Evolutionary conservation across 2,113 vertebrate genomes (phyloP).

Genomic region (Holacanthus passer): DNA sequence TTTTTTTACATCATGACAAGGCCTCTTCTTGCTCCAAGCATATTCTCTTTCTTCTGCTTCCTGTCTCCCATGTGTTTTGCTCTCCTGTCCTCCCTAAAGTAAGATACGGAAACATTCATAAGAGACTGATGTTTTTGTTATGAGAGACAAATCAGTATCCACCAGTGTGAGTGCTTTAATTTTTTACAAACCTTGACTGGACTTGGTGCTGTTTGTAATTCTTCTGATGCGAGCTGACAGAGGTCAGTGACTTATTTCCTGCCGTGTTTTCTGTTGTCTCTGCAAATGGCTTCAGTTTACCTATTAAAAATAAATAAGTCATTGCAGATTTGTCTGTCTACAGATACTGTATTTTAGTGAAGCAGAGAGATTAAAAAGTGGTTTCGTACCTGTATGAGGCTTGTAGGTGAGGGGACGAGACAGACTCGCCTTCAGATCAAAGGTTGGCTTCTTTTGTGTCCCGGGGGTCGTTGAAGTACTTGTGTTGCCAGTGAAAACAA

Average conservation of each 20-base stretch:
- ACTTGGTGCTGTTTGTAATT: conserved; percentile 90
- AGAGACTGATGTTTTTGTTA: neutral
- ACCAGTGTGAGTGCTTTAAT: neutral
- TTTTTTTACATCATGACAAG: conserved; percentile 78
- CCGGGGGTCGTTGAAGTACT: conserved; percentile 79
- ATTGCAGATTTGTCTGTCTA: accelerated
- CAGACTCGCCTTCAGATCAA: conserved; percentile 95
- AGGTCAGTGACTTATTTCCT: conserved; percentile 70
- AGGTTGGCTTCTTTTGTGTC: conserved; percentile 85
- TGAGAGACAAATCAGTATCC: neutral
- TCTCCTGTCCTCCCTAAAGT: conserved; percentile 87
- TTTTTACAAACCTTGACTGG: conserved; percentile 86
- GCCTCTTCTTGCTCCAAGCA: conserved; percentile 87
- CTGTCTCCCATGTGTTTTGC: conserved; percentile 80
- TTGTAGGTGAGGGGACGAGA: conserved; percentile 91
- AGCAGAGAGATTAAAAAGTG: neutral
- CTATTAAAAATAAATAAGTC: conserved; percentile 68
- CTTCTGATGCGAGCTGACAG: conserved; percentile 78
- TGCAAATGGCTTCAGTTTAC: conserved; percentile 92
- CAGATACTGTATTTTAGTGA: accelerated
- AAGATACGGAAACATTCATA: neutral
- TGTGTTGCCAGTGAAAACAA: conserved; percentile 84
- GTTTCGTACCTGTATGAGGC: conserved; percentile 86
- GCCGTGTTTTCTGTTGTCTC: conserved; percentile 84
- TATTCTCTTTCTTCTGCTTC: conserved; percentile 89